These are phyloP conservation scores for Tribolium madens DNA, from an alignment of 1,140 invertebrate genomes.

Conservation along the genomic window DNA sequence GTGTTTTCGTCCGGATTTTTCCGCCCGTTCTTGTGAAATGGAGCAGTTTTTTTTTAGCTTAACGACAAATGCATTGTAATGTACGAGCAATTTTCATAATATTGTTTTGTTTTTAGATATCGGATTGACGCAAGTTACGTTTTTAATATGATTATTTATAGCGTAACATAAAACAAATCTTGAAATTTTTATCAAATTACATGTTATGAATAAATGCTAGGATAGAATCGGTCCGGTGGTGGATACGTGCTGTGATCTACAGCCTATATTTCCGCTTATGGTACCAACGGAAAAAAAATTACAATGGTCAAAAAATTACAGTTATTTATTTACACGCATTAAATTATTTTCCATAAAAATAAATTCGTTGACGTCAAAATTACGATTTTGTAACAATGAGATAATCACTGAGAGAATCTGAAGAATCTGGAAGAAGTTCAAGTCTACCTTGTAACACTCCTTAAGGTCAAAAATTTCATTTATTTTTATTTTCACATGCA, in stretches of 20 bases:
- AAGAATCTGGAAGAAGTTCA: background rate
- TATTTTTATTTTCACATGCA: background rate
- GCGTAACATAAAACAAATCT: slow-evolving; percentile 8
- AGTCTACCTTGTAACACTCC: slow-evolving; percentile 2
- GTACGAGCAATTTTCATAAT: background rate
- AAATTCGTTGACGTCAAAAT: background rate
- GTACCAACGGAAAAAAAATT: background rate
- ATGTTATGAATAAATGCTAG: background rate
- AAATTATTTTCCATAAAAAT: too few species aligned
- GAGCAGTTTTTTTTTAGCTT: background rate
- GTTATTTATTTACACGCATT: too few species aligned
- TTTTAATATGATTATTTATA: slow-evolving; percentile 35
- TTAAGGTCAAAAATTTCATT: slow-evolving; percentile 10
- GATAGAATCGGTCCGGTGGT: background rate
- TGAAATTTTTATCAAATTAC: slow-evolving; percentile 1
- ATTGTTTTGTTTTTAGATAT: slow-evolving; percentile 23
- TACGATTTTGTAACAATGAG: too few species aligned
- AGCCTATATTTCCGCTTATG: background rate
- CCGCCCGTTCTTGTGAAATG: background rate
- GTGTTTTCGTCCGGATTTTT: background rate
- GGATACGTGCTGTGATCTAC: background rate
- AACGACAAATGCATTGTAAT: background rate
- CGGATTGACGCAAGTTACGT: slow-evolving; percentile 26
- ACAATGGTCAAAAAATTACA: too few species aligned
- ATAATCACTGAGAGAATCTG: too few species aligned